Conservation (phyloP, 2,888 invertebrate species). For the Sesamia inferens region DNA sequence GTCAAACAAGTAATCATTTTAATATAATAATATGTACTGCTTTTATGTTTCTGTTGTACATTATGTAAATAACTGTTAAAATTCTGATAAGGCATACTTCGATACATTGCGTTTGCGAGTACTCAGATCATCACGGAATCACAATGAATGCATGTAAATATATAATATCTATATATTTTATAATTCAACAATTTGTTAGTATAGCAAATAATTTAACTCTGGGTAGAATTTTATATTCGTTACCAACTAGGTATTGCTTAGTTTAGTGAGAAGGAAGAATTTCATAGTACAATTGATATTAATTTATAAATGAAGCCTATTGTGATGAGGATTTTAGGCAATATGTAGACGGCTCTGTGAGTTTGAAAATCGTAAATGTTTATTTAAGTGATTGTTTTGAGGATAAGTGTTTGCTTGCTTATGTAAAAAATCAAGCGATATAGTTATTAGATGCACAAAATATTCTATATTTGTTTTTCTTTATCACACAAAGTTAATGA, state of each 20-base stretch:
- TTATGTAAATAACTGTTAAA: slow-evolving; percentile 53
- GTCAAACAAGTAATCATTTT: slow-evolving; percentile 54
- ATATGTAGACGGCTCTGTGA: neutral
- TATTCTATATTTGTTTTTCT: slow-evolving; percentile 12
- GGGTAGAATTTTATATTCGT: slow-evolving; percentile 24
- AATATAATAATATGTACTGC: slow-evolving; percentile 55
- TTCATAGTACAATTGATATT: slow-evolving; percentile 8
- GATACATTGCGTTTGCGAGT: slow-evolving; percentile 38
- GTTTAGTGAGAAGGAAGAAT: slow-evolving; percentile 22
- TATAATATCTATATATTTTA: slow-evolving; percentile 21
- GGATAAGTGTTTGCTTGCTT: slow-evolving; percentile 5
- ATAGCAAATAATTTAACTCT: slow-evolving; percentile 35
- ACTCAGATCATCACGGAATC: slow-evolving; percentile 24
- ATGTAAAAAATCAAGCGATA: slow-evolving; percentile 6
- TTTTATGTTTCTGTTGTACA: slow-evolving; percentile 51
- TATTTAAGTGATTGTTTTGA: neutral
- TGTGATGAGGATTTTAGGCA: slow-evolving; percentile 12
- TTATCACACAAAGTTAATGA: slow-evolving; percentile 23
- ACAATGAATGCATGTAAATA: slow-evolving; percentile 9
- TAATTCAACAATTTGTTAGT: slow-evolving; percentile 31
- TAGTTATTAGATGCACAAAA: slow-evolving; percentile 3
- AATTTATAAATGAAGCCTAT: neutral
- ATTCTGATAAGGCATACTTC: slow-evolving; percentile 54
- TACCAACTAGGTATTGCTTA: slow-evolving; percentile 53
- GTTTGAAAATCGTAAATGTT: slow-evolving; percentile 2